A percentile compares a stretch with the other conserved stretches of the same genome.
phyloP scores from a whole-genome alignment of 2,797 vertebrate species.

The Numenius phaeopus region DNA sequence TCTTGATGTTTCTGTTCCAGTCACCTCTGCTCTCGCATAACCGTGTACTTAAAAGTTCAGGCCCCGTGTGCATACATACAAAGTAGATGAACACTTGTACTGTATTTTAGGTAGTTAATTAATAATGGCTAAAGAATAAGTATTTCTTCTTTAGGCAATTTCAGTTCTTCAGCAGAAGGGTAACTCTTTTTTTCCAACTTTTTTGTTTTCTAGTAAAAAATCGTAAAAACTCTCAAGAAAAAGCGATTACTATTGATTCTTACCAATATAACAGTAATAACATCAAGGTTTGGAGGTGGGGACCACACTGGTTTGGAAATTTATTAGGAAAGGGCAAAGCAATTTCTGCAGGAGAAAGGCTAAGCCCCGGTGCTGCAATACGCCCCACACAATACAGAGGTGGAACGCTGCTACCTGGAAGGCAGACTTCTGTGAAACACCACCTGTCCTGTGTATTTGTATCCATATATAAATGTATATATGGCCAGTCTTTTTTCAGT shows the following conservation, averaged over 20 bases:
- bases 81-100: not conserved
- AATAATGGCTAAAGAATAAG: not conserved
- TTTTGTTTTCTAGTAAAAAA: not conserved
- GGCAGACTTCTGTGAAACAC: not conserved
- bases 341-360: not conserved
- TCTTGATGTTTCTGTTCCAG: not conserved
- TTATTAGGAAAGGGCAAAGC: not conserved
- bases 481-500: no score
- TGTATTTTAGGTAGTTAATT: not conserved
- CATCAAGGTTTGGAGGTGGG: not conserved
- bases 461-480: not conserved
- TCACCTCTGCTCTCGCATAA: not conserved
- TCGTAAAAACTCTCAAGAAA: not conserved
- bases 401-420: not conserved
- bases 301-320: not conserved
- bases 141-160: not conserved
- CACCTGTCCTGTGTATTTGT: not conserved
- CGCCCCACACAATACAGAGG: no score
- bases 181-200: not conserved
- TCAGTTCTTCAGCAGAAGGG: not conserved
- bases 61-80: not conserved
- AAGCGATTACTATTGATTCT: accelerated
- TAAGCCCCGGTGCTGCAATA: not conserved
- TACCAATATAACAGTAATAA: not conserved
- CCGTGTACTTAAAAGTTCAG: not conserved